Base-by-base conservation (phyloP, 2,888 invertebrate species). In the Drosophila demipolita region DNA sequence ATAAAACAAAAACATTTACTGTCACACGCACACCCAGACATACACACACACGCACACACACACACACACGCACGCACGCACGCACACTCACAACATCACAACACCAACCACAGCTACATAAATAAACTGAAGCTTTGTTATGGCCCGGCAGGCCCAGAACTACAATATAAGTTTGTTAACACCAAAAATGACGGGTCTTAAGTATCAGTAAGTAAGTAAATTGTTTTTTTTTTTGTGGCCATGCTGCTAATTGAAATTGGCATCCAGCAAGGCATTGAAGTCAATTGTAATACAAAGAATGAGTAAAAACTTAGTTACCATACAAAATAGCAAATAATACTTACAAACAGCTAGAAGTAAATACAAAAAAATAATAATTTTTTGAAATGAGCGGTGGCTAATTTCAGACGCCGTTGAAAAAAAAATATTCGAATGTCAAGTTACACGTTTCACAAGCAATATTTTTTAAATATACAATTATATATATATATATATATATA, bases 391-490 rank as follows among this genome's bases (percentile, higher is more conserved):
- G 36, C 49, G 58, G 57, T 29, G 26, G 52, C 29, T 45, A 42
- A 48, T 48, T 55, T 52, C 49, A 36, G 57, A 60, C 66, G 58
- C 57, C 67, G 17, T 74, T 70, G 69, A 57, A 45, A 83, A 26
- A 26, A 17, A 15, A 54, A 81, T 33, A 75, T 83, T 70, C 86
- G 68, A 84, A 81, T 85, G 89, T 89, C 87, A 82, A 86, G 87
- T 87, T 84, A 77, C 87, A 84, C 69, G 83, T 87, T 87, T 90
- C 87, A 86, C 77, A 87, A 90, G 87, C 87, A 87, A 90, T 90
- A 87, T 90, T 87, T 90, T 90, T 85, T 83, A 85, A 78, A 53
- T 35, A 57, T 63, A 65, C 57, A 66, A 59, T 48, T 49, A 66
- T 64, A 63, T 58, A 63, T 66, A 60, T 58, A 55, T 50, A 55